These are phyloP conservation scores for Adelosebastes latens DNA, from an alignment of 2,797 vertebrate species.

Conservation along the genomic window DNA sequence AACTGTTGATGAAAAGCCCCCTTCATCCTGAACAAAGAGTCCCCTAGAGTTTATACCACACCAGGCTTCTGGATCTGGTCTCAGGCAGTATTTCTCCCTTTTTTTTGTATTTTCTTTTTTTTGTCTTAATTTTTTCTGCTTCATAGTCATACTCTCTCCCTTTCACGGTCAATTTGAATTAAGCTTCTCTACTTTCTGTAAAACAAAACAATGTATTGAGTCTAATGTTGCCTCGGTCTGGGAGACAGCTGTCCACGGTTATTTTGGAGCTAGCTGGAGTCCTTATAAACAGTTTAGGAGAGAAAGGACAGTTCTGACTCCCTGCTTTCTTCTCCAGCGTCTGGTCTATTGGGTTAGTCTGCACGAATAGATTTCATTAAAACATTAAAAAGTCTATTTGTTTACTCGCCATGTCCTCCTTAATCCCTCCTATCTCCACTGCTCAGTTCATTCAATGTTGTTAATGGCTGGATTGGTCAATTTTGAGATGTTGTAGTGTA, in stretches of 20 bases:
- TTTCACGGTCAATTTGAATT: slow-evolving; percentile 41
- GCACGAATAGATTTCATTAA: slow-evolving; percentile 5
- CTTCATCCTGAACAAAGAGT: slow-evolving; percentile 45
- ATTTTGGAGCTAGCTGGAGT: slow-evolving; percentile 37
- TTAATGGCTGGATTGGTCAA: background rate
- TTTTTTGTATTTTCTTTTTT: background rate
- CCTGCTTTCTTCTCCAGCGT: background rate
- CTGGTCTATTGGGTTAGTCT: background rate
- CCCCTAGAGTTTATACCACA: background rate
- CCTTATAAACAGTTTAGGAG: slow-evolving; percentile 24
- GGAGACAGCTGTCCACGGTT: slow-evolving; percentile 44
- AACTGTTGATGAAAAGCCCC: slow-evolving; percentile 14
- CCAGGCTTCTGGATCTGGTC: slow-evolving; percentile 15
- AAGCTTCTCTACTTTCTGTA: slow-evolving; percentile 10
- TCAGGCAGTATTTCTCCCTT: slow-evolving; percentile 3
- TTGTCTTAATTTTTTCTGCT: slow-evolving; percentile 18
- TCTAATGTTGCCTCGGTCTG: background rate
- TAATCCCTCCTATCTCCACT: background rate
- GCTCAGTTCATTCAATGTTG: background rate
- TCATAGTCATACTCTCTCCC: background rate
- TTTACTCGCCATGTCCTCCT: background rate
- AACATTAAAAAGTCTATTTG: background rate
- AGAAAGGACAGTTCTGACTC: slow-evolving; percentile 19
- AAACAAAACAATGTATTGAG: slow-evolving; percentile 42
- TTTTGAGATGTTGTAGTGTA: background rate